Base-by-base conservation (phyloP, 2,113 vertebrate species). In the Narcine bancroftii region DNA sequence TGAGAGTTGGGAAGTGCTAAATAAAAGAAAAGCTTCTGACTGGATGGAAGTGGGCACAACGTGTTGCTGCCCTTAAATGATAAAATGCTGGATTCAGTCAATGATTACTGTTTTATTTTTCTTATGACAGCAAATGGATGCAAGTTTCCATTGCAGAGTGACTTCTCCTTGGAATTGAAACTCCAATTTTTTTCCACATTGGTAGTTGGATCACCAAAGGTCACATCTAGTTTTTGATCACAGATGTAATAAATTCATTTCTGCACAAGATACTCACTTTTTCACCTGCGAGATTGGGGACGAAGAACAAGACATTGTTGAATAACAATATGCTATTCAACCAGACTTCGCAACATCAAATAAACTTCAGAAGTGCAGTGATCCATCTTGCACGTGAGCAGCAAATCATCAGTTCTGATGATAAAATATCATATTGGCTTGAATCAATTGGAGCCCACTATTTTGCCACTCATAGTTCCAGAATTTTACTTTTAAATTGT, bases 51-150 rank as follows among this genome's bases (percentile, higher is more conserved):
- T 36, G 15, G 50, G 53, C 36, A 60, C 53, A 87, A 17, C 19
- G 33, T 56, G 56, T 36, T 39, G 81, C 81, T 60, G n/a, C 53
- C 53, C 17, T 60, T 15, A 6, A 60, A n/a, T 87, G 53, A 87
- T 87, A 87, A 87, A 87, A 87, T 87, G 53, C 81, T 9, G 15
- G 53, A 87, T 87, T 60, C 81, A 87, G 81, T 60, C 81, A 83
- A 21, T 87, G n/a, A 87, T 60, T 87, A 13, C 56, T 85, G 33
- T n/a, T 63, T 36, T 60, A 36, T 87, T 60, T 87, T 56, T 60
- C 53, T 36, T n/a, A n/a, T 60, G 33, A 60, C 81, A 36, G n/a
- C n/a, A 36, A 15, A n/a, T 60, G 60, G 81, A 36, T 60, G 33
- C 17, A 56, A 63, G 15, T 63, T 36, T n/a, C 81, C 33, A 63